Evolutionary conservation across 2,113 vertebrate species (phyloP).

Genomic region (Scomber japonicus): DNA sequence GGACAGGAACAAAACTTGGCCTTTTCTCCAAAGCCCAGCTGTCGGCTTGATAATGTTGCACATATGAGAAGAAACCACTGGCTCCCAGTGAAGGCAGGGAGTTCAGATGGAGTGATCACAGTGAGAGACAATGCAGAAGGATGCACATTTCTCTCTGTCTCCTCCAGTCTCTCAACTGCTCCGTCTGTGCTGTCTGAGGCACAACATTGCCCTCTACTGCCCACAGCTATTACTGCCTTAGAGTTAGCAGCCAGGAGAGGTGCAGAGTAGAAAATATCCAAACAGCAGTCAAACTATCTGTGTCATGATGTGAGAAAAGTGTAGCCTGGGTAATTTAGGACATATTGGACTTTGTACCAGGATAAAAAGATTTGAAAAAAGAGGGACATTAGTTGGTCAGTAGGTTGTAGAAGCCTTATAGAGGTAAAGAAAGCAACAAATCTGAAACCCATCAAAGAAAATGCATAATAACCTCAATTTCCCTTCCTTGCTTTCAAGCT

Average conservation of each 20-base stretch:
- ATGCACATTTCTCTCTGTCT: slow-evolving; percentile 60
- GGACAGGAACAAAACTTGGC: slow-evolving; percentile 60
- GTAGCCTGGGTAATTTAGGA: not conserved
- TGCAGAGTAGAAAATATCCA: not conserved
- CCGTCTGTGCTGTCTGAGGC: slow-evolving; percentile 6
- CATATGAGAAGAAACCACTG: slow-evolving; percentile 64
- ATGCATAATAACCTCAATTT: not conserved
- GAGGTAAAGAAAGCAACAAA: not conserved
- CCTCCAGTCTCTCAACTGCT: slow-evolving; percentile 6
- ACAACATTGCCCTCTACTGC: slow-evolving; percentile 81
- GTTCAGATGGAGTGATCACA: slow-evolving; percentile 77
- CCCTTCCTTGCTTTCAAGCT: not conserved
- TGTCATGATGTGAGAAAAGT: slow-evolving; percentile 31
- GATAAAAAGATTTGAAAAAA: not conserved
- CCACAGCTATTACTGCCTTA: not conserved
- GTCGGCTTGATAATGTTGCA: slow-evolving; percentile 70
- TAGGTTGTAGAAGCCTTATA: not conserved
- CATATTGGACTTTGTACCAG: not conserved
- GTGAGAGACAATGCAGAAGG: slow-evolving; percentile 65
- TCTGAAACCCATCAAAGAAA: not conserved
- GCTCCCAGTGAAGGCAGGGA: slow-evolving; percentile 62
- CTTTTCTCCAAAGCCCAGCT: slow-evolving; percentile 72
- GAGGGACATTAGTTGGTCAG: not conserved
- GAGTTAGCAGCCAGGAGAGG: not conserved
- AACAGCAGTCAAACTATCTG: slow-evolving; percentile 7